phyloP scores from a whole-genome alignment of 2,888 invertebrate genomes.

The Tetragonula carbonaria region DNA sequence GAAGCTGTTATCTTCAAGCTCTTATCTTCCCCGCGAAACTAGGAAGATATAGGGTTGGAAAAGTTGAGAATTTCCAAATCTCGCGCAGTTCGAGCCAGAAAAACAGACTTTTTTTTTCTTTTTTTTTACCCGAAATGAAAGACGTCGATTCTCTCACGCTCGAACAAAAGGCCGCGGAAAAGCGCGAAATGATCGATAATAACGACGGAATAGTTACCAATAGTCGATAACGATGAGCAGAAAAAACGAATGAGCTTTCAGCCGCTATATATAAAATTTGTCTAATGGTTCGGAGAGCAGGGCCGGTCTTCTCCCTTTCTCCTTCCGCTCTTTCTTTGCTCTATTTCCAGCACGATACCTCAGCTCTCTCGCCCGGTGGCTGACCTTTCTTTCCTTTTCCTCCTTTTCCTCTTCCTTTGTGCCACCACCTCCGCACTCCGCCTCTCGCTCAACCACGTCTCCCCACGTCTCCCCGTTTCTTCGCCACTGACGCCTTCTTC shows the following conservation, averaged over 20 bases:
- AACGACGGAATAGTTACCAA: slow-evolving; percentile 46
- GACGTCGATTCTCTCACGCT: neutral
- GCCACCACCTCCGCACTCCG: slow-evolving; percentile 2
- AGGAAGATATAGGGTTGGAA: neutral
- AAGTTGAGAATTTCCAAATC: neutral
- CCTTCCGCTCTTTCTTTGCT: slow-evolving; percentile 55
- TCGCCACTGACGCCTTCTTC: slow-evolving; percentile 49
- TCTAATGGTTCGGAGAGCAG: slow-evolving; percentile 79
- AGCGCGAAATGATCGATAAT: slow-evolving; percentile 54
- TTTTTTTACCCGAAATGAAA: too few species aligned
- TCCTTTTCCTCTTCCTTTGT: slow-evolving; percentile 49
- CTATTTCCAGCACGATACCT: slow-evolving; percentile 70
- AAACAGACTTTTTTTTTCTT: too few species aligned
- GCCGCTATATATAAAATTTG: slow-evolving; percentile 81
- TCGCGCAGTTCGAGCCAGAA: too few species aligned
- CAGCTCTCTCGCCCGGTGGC: slow-evolving; percentile 47
- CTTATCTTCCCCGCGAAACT: neutral
- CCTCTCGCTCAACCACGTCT: slow-evolving; percentile 21
- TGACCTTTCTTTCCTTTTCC: slow-evolving; percentile 59
- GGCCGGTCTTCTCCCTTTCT: slow-evolving; percentile 48
- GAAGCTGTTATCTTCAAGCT: neutral
- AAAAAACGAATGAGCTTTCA: slow-evolving; percentile 72
- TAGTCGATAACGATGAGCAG: slow-evolving; percentile 57
- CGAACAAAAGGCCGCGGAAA: neutral
- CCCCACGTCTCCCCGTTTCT: slow-evolving; percentile 14